Evolutionary conservation across 2,113 vertebrate species (phyloP), one percentile per base, ranked within the genome.

Genomic region (Australoheros scitulus): DNA sequence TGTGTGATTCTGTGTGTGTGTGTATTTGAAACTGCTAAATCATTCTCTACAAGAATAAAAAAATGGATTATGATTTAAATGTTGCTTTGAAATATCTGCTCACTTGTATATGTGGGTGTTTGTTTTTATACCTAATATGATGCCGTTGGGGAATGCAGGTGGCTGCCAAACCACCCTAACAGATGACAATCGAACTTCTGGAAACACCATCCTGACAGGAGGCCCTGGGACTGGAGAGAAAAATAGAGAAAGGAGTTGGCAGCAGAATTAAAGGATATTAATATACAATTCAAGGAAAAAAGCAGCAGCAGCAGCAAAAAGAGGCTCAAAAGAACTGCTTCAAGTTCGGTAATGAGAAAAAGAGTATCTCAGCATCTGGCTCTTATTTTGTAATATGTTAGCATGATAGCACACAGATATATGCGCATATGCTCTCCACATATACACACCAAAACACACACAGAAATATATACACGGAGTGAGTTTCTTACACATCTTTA

Each of bases 151-250:
- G 79, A 97, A 96, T 76, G 96, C 94, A 0, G 98, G 98, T 0
- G 98, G 97, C 90, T 98, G 97, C 98, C 98, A 99, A 14, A 98
- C 96, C 55, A 98, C 97, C 65, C 96, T 94, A 6, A 98, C 95
- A 0, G 98, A 97, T 0, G 95, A 96, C 74, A 98, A 92, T 77
- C 96, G 96, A 89, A 99, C 98, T 87, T 99, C 98, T 0, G 98
- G 98, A 94, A 99, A 99, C 89, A 98, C 96, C 93, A 99, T 92
- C 89, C 97, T 96, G 89, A 97, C 95, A 0, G 97, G 96, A 0
- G 97, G 97, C 5, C 98, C 97, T 0, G 98, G 98, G 76, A 97
- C 98, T 99, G 87, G 64, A 81, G 74, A 77, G 36, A 83, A 61
- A 88, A 89, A 75, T 5, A 90, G 81, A 86, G 29, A 72, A 72